These are phyloP conservation scores for Andrena bucephala DNA, from an alignment of 2,888 invertebrate species.

Conservation along the genomic window DNA sequence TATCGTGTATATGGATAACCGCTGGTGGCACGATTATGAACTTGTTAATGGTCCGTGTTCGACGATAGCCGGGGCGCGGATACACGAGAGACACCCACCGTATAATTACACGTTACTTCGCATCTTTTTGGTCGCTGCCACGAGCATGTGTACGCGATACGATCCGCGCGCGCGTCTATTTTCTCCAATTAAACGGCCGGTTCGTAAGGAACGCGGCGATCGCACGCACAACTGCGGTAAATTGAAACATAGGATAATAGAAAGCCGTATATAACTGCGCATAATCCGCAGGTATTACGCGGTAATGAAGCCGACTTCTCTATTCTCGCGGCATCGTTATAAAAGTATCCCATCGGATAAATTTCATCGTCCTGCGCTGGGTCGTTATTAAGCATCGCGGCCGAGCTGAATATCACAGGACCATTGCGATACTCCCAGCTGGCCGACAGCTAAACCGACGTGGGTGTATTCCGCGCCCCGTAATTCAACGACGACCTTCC, in stretches of 20 bases:
- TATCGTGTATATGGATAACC: slow-evolving; percentile 57
- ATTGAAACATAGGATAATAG: slow-evolving; percentile 48
- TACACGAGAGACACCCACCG: slow-evolving; percentile 57
- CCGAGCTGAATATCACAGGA: slow-evolving; percentile 15
- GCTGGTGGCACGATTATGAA: slow-evolving; percentile 66
- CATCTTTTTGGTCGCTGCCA: slow-evolving; percentile 30
- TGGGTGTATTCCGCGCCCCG: no score
- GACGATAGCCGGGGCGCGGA: slow-evolving; percentile 43
- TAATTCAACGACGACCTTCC: not conserved
- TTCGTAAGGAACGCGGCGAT: slow-evolving; percentile 32
- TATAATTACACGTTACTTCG: slow-evolving; percentile 62
- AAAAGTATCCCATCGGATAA: slow-evolving; percentile 11
- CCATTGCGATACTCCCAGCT: not conserved
- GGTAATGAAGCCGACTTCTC: slow-evolving; percentile 31
- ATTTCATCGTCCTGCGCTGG: slow-evolving; percentile 4
- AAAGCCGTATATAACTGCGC: slow-evolving; percentile 29
- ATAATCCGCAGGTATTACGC: slow-evolving; percentile 49
- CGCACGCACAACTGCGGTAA: slow-evolving; percentile 43
- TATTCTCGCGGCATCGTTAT: slow-evolving; percentile 29
- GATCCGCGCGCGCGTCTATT: slow-evolving; percentile 45
- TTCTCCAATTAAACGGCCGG: slow-evolving; percentile 47
- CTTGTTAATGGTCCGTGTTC: slow-evolving; percentile 68
- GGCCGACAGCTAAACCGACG: not conserved
- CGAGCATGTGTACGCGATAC: slow-evolving; percentile 27
- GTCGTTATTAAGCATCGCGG: slow-evolving; percentile 1